Evolutionary conservation across 2,113 vertebrate genomes (phyloP).

Genomic region (Nothobranchius furzeri): DNA sequence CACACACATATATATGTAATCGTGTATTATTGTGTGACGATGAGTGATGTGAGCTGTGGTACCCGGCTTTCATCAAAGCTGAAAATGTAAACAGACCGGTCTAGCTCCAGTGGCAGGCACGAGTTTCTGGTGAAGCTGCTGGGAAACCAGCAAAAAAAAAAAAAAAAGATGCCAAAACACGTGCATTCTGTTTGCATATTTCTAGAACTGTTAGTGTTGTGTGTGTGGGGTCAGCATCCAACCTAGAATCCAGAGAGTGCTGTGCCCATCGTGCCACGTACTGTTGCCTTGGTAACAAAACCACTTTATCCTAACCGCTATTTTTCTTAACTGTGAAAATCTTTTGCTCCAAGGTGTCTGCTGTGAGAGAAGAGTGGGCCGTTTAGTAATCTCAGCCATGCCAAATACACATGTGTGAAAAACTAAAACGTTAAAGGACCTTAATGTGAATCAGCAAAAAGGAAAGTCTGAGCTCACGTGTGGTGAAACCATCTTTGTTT

Average conservation of each 20-base stretch:
- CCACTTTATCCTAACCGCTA: slow-evolving; percentile 61
- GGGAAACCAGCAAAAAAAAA: slow-evolving; percentile 61
- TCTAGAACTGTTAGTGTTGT: slow-evolving; percentile 59
- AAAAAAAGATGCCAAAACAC: slow-evolving; percentile 71
- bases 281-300: slow-evolving; percentile 77
- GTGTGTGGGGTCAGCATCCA: slow-evolving; percentile 59
- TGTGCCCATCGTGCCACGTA: slow-evolving; percentile 69
- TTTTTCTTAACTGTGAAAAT: slow-evolving; percentile 71
- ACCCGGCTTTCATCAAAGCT: not conserved
- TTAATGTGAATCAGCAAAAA: slow-evolving; percentile 26
- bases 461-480: slow-evolving; percentile 35
- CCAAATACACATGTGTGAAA: slow-evolving; percentile 18
- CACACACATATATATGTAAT: not conserved
- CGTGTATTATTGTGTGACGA: slow-evolving; percentile 1
- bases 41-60: not conserved
- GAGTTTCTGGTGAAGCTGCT: slow-evolving; percentile 62
- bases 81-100: slow-evolving; percentile 38
- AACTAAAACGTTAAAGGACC: slow-evolving; percentile 26
- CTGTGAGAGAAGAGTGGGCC: slow-evolving; percentile 30
- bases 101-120: slow-evolving; percentile 48
- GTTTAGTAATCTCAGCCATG: slow-evolving; percentile 51
- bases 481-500: slow-evolving; percentile 27
- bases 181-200: slow-evolving; percentile 60
- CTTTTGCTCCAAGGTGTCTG: slow-evolving; percentile 49
- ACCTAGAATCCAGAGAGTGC: slow-evolving; percentile 59